phyloP scores from a whole-genome alignment of 2,797 vertebrate genomes.

The Poeciliopsis turneri region DNA sequence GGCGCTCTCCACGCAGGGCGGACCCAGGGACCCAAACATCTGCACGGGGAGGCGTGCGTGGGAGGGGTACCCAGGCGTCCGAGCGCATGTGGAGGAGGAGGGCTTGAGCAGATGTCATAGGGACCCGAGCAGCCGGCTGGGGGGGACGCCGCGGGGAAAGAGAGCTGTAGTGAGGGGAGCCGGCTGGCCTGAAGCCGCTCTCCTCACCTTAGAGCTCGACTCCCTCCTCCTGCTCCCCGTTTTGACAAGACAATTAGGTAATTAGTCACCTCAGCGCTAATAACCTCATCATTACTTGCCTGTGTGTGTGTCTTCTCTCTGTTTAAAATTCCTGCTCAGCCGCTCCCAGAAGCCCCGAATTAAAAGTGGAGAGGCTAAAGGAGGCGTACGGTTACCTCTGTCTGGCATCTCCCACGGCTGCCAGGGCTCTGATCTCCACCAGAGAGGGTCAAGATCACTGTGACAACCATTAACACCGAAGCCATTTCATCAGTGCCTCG shows the following conservation, averaged over 20 bases:
- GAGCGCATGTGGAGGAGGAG: constrained; percentile 78
- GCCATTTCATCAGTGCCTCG: constrained; percentile 64
- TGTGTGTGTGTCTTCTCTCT: constrained; percentile 67
- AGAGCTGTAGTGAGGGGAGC: constrained; percentile 60
- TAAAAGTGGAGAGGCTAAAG: constrained; percentile 49
- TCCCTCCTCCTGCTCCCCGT: constrained; percentile 54
- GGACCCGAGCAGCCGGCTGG: constrained; percentile 83
- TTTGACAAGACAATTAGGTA: constrained; percentile 83
- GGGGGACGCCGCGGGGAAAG: constrained; percentile 82
- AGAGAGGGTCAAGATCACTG: constrained; percentile 66
- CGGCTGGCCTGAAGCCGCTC: constrained; percentile 29
- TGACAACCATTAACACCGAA: constrained; percentile 73
- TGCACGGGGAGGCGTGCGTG: constrained; percentile 85
- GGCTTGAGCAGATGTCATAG: constrained; percentile 93
- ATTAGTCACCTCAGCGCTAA: constrained; percentile 82
- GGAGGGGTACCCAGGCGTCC: constrained; percentile 35
- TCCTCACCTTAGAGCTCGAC: constrained; percentile 62
- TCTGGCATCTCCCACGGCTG: constrained; percentile 58
- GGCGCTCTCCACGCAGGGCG: constrained; percentile 85
- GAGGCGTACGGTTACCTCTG: constrained; percentile 62
- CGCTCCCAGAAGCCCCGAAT: constrained; percentile 56
- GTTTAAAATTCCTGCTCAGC: constrained; percentile 69
- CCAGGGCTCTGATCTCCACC: constrained; percentile 63
- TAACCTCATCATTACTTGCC: constrained; percentile 81
- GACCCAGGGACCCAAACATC: constrained; percentile 94